Percentiles rank a stretch among this genome's conserved stretches.
Conservation (phyloP, 2,113 vertebrate species). For the Tretioscincus oriximinensis region DNA sequence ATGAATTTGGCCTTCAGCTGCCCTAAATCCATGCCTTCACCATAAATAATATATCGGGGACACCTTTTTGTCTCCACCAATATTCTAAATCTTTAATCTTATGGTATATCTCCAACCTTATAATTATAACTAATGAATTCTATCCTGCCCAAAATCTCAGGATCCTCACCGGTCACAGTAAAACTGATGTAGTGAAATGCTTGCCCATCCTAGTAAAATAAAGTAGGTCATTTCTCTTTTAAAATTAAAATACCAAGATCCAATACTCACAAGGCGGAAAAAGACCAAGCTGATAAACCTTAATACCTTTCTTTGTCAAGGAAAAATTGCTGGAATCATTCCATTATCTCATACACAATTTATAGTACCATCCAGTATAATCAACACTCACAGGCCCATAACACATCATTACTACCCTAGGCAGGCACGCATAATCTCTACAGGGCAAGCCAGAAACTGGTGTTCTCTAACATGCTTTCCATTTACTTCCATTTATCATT, state of each 20-base stretch:
- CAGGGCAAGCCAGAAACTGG: too few species aligned
- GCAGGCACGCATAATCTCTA: too few species aligned
- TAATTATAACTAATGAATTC: too few species aligned
- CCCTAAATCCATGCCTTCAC: too few species aligned
- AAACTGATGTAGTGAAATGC: too few species aligned
- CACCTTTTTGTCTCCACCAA: not conserved
- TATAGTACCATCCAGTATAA: not conserved
- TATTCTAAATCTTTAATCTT: not conserved
- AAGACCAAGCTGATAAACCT: not conserved
- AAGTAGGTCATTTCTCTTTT: not conserved
- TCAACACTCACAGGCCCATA: not conserved
- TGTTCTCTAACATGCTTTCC: too few species aligned
- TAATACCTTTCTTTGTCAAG: not conserved
- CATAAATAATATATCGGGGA: too few species aligned
- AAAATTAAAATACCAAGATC: not conserved
- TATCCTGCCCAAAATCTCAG: not conserved
- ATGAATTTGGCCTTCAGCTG: too few species aligned
- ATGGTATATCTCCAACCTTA: too few species aligned
- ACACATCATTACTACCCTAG: too few species aligned
- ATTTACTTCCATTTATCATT: not conserved
- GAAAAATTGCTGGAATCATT: not conserved
- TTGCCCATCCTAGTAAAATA: not conserved
- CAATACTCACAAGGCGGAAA: not conserved
- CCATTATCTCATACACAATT: not conserved
- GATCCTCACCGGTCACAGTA: not conserved